Percentiles rank a stretch among this genome's conserved stretches.
Conservation (phyloP, 2,888 invertebrate species). For the Lasioglossum leucozonium region DNA sequence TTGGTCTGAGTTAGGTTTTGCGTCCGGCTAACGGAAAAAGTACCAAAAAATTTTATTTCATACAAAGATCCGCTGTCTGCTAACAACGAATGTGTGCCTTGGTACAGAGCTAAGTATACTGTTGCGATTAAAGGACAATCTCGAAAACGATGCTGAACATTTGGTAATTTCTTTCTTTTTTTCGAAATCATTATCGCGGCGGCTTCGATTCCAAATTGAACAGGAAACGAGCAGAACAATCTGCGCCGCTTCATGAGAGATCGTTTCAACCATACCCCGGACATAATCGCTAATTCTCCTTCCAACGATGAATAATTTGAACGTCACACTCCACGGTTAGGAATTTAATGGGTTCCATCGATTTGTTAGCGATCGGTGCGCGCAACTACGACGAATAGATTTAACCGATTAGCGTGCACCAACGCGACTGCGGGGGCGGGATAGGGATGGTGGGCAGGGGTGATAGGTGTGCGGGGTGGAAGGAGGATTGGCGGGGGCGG, state of each 20-base stretch:
- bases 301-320: slow-evolving; percentile 48
- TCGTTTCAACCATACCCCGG: slow-evolving; percentile 27
- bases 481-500: neutral
- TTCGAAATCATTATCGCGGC: neutral
- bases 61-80: no score
- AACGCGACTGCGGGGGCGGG: slow-evolving; percentile 3
- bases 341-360: slow-evolving; percentile 56
- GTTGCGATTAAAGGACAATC: neutral
- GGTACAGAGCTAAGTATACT: no score
- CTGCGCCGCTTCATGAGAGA: slow-evolving; percentile 9
- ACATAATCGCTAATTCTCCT: slow-evolving; percentile 51
- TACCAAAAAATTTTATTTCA: no score
- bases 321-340: slow-evolving; percentile 28
- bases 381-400: slow-evolving; percentile 49
- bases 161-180: neutral
- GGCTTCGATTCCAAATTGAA: neutral
- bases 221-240: slow-evolving; percentile 11
- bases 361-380: slow-evolving; percentile 40
- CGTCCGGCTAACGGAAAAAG: no score
- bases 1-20: no score
- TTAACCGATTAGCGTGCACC: slow-evolving; percentile 44
- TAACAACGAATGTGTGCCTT: no score
- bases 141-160: neutral
- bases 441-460: neutral
- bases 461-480: neutral